These are phyloP conservation scores for Epinephelus coioides DNA, from an alignment of 2,797 vertebrate genomes.

Conservation along the genomic window DNA sequence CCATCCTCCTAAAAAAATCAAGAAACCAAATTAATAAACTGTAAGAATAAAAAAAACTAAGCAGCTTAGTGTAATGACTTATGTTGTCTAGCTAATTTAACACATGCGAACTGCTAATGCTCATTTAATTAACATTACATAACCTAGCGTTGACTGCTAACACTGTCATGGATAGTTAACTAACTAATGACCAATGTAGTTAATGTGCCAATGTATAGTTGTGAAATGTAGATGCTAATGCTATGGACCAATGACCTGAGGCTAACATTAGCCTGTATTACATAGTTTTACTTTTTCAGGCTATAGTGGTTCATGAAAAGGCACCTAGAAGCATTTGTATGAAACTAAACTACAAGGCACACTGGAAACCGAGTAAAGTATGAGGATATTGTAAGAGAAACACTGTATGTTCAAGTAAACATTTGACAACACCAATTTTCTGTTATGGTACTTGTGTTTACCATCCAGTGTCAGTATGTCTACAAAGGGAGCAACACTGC, in stretches of 20 bases:
- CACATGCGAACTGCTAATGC: no score
- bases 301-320: not conserved
- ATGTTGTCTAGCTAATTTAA: no score
- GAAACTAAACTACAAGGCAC: not conserved
- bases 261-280: not conserved
- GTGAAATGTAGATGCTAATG: no score
- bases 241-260: no score
- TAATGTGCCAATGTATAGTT: not conserved
- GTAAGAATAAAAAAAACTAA: not conserved
- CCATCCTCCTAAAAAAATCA: not conserved
- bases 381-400: not conserved
- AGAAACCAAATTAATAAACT: not conserved
- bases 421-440: not conserved
- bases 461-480: conserved; percentile 54
- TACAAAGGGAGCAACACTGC: conserved; percentile 10
- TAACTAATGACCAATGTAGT: not conserved
- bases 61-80: not conserved
- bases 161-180: not conserved
- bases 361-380: no score
- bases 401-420: not conserved
- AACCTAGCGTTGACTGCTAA: not conserved
- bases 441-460: not conserved
- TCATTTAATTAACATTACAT: no score
- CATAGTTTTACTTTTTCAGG: not conserved
- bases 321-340: not conserved